phyloP scores from a whole-genome alignment of 2,888 invertebrate species.

The Lacanobia wlatinum region DNA sequence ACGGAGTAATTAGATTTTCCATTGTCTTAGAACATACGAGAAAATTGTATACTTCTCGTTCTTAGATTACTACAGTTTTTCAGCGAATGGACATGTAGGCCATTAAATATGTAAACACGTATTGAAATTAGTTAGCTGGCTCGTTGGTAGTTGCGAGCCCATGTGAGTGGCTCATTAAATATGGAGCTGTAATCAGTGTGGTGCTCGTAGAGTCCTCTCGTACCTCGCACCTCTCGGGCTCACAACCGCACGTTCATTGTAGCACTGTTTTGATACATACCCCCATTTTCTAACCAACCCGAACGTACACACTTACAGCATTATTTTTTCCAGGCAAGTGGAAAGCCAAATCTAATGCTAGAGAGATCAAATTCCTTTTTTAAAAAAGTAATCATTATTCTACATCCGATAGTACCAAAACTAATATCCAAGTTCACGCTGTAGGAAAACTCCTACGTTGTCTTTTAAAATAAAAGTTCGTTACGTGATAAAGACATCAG shows the following conservation, averaged over 20 bases:
- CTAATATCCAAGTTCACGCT: no score
- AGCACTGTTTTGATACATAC: conserved; percentile 74
- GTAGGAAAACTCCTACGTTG: not conserved
- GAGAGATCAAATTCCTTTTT: not conserved
- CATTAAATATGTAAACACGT: conserved; percentile 81
- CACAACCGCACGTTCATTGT: conserved; percentile 75
- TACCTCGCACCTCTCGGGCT: conserved; percentile 72
- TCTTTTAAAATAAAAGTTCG: not conserved
- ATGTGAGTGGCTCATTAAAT: conserved; percentile 88
- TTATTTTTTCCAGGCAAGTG: not conserved
- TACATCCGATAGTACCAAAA: no score
- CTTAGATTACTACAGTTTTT: conserved; percentile 47
- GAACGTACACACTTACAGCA: not conserved
- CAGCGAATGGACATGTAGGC: conserved; percentile 49
- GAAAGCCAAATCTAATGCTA: not conserved
- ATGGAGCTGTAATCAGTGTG: conserved; percentile 89
- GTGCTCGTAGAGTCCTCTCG: conserved; percentile 80
- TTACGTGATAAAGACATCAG: no score
- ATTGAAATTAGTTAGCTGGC: conserved; percentile 87
- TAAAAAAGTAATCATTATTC: not conserved
- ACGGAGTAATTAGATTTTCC: conserved; percentile 21
- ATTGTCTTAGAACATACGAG: conserved; percentile 27
- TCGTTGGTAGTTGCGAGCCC: conserved; percentile 76
- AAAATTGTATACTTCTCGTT: conserved; percentile 15
- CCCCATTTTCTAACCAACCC: conserved; percentile 56